Evolutionary conservation across 2,797 vertebrate genomes (phyloP).

Genomic region (Delichon dasypus): DNA sequence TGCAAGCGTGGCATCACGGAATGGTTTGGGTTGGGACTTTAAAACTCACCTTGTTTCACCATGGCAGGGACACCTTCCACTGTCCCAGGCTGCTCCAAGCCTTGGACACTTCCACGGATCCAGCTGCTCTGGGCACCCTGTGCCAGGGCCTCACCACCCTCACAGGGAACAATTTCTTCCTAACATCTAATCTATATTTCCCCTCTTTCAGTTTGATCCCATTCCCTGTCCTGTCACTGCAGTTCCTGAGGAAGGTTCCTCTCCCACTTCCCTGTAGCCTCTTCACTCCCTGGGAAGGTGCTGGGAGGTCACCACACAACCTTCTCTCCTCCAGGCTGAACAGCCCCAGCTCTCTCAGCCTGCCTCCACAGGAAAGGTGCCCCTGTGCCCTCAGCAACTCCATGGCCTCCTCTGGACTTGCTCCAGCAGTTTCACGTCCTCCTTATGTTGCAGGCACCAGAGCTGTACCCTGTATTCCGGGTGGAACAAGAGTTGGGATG

Average conservation of each 20-base stretch:
- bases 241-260: not conserved
- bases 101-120: not conserved
- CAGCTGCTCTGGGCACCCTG: not conserved
- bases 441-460: not conserved
- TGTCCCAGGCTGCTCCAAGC: not conserved
- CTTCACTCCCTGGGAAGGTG: not conserved
- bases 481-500: too few relatives aligned
- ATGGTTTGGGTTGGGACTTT: not conserved
- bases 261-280: rapidly evolving
- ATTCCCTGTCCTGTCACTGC: not conserved
- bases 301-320: not conserved
- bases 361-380: not conserved
- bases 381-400: not conserved
- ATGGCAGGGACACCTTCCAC: not conserved
- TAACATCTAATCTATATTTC: not conserved
- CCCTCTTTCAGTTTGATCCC: not conserved
- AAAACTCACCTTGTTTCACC: rapidly evolving
- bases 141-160: not conserved
- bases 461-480: not conserved
- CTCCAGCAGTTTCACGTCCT: not conserved
- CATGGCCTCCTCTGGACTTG: not conserved
- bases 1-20: rapidly evolving
- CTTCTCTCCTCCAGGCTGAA: rapidly evolving
- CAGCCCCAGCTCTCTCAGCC: not conserved
- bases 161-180: not conserved